These are phyloP conservation scores for Ataeniobius toweri DNA, from an alignment of 2,797 vertebrate genomes.

Conservation along the genomic window DNA sequence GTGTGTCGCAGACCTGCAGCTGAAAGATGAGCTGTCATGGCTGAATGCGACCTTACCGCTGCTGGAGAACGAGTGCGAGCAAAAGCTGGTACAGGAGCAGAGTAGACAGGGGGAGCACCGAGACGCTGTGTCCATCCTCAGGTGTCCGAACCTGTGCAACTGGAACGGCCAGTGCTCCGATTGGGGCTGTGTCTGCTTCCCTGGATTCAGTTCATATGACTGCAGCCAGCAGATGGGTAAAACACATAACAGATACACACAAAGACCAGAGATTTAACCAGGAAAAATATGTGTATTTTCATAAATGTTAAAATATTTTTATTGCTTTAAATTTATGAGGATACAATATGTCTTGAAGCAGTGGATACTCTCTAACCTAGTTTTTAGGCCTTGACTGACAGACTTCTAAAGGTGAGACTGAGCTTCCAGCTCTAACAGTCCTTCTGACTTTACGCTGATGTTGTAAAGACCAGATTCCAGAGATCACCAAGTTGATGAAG, in stretches of 20 bases:
- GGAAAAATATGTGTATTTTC: no score
- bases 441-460: conserved; percentile 34
- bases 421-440: conserved; percentile 9
- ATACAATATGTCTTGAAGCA: neutral
- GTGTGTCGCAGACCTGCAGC: conserved; percentile 86
- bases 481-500: conserved; percentile 85
- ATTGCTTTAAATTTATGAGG: neutral
- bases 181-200: conserved; percentile 86
- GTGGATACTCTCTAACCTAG: neutral
- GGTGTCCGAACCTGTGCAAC: conserved; percentile 84
- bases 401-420: neutral
- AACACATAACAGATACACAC: conserved; percentile 25
- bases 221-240: conserved; percentile 85
- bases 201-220: conserved; percentile 85
- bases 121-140: conserved; percentile 74
- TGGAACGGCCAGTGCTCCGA: conserved; percentile 85
- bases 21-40: conserved; percentile 87
- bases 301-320: no score
- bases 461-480: conserved; percentile 86
- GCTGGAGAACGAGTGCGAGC: conserved; percentile 91
- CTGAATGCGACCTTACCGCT: conserved; percentile 80
- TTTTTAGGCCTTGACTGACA: neutral
- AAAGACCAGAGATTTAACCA: neutral
- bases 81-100: conserved; percentile 81
- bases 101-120: conserved; percentile 58